Conservation (phyloP, 2,888 invertebrate genomes). For the Copidosoma aretas region DNA sequence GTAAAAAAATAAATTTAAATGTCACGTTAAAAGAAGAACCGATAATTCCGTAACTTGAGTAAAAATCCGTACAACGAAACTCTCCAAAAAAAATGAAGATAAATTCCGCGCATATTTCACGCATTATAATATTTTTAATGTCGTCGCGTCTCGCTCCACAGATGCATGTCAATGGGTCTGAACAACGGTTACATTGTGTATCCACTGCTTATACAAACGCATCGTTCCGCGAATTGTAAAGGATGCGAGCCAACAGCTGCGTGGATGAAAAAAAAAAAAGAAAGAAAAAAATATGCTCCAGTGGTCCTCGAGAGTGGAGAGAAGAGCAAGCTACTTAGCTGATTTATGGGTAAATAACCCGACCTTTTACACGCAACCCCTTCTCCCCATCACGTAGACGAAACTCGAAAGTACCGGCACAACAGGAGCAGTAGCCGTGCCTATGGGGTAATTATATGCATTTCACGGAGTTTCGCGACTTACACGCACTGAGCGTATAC, state of each 20-base stretch:
- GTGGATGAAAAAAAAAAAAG: conserved; percentile 31
- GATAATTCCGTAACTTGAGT: no score
- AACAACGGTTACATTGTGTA: conserved; percentile 28
- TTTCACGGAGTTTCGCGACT: conserved; percentile 51
- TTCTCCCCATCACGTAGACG: conserved; percentile 32
- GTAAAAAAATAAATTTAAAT: no score
- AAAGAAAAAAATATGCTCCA: conserved; percentile 40
- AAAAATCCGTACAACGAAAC: background rate
- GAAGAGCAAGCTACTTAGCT: conserved; percentile 41
- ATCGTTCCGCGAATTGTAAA: conserved; percentile 33
- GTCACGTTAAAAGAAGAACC: no score
- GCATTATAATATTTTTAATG: conserved; percentile 15
- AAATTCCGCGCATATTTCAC: background rate
- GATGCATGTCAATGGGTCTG: conserved; percentile 17
- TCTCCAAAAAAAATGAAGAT: background rate
- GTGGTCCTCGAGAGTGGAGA: conserved; percentile 36
- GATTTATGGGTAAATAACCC: conserved; percentile 52
- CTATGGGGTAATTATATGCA: conserved; percentile 57
- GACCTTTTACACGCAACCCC: conserved; percentile 45
- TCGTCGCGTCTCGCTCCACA: background rate
- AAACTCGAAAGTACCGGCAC: background rate
- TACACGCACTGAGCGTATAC: conserved; percentile 10
- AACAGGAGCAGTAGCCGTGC: conserved; percentile 6
- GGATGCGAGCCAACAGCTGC: conserved; percentile 36
- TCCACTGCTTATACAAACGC: conserved; percentile 11